Base-by-base conservation (phyloP, 2,113 vertebrate genomes). In the Halichoeres trimaculatus region DNA sequence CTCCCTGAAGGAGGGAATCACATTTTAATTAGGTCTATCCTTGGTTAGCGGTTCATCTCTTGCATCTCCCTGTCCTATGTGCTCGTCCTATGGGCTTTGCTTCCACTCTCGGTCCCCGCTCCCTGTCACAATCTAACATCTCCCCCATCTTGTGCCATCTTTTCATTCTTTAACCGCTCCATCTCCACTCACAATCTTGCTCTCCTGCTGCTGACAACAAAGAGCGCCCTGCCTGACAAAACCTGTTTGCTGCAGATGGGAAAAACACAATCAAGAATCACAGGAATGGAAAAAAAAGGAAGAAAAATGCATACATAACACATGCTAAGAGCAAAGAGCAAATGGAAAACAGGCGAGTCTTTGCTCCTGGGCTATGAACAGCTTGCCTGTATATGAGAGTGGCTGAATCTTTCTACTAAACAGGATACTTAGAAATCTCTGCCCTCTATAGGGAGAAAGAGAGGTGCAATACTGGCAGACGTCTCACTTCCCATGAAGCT, bases 11-110 rank as follows among this genome's bases (percentile, higher is more conserved):
- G 86, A 20, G 76, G 85, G 83, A 89, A 85, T 90, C 80, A 83
- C 83, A 84, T 90, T 93, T 92, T 94, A 94, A 94, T 94, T 93
- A 93, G 92, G 91, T 89, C 87, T 93, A 85, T 85, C 91, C 88
- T 86, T 78, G 74, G 83, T 89, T 90, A 79, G 84, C 62, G 36
- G 81, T 76, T 89, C 76, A 81, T 81, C 74, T 80, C 19, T 63
- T 41, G 70, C 70, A 86, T 79, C 84, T 83, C 80, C 76, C 77
- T 40, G 71, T 73, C 67, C 74, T 75, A 52, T 66, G 79, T 72
- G 88, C 73, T 82, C 76, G 80, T 86, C 89, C 81, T 68, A 74
- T 81, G 76, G 87, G 90, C 78, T 88, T 88, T 74, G 73, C 78
- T 36, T 74, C 47, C 68, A 78, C 76, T 66, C 82, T 78, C 68